These are phyloP conservation scores for Crossaster papposus DNA, from an alignment of 53 echinoderm and acorn worm species.

Conservation along the genomic window DNA sequence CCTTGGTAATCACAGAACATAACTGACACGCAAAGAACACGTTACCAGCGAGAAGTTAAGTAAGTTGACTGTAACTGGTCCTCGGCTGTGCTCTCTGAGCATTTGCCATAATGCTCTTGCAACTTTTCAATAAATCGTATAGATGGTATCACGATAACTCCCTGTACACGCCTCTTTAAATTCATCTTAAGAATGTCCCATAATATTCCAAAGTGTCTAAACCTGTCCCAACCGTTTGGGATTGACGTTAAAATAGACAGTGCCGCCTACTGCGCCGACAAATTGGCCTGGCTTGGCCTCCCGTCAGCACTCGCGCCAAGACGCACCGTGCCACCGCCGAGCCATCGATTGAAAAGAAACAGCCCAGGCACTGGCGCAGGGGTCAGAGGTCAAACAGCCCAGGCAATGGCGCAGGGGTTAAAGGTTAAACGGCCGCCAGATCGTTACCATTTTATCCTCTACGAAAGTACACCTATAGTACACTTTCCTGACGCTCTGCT, in stretches of 20 bases:
- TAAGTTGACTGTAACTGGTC: no score
- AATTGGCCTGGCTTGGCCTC: constrained; percentile 46
- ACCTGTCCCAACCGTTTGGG: constrained; percentile 35
- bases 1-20: no score
- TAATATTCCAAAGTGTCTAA: constrained; percentile 12
- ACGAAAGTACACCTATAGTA: constrained; percentile 16
- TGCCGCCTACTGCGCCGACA: constrained; percentile 38
- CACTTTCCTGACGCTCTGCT: not conserved
- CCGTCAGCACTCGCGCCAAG: constrained; percentile 2
- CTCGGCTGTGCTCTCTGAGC: no score
- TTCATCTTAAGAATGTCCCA: not conserved
- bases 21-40: no score
- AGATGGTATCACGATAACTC: not conserved
- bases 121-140: not conserved
- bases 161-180: not conserved
- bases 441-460: constrained; percentile 26
- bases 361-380: constrained; percentile 38
- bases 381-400: constrained; percentile 57
- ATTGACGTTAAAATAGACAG: constrained; percentile 52
- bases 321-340: constrained; percentile 25
- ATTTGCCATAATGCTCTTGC: no score
- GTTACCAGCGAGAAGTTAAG: no score
- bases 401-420: constrained; percentile 44
- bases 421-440: constrained; percentile 54
- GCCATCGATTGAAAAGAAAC: constrained; percentile 57